These are phyloP conservation scores for Elmis aenea DNA, from an alignment of 2,888 invertebrate genomes.

Conservation along the genomic window DNA sequence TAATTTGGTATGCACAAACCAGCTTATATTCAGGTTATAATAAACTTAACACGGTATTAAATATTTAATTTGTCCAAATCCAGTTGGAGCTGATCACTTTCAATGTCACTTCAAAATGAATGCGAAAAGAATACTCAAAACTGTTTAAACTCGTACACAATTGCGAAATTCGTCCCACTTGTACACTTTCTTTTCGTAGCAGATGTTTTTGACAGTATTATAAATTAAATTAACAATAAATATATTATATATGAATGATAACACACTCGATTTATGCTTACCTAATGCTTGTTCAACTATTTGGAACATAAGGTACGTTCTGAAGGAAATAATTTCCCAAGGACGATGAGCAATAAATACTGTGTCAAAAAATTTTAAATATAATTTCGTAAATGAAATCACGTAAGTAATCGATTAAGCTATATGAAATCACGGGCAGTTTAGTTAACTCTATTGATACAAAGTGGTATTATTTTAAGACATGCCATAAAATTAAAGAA, in stretches of 20 bases:
- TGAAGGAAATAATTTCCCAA: constrained; percentile 18
- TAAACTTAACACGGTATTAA: too few species aligned
- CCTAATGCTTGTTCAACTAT: constrained; percentile 1
- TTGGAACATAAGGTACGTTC: constrained; percentile 11
- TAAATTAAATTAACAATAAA: constrained; percentile 14
- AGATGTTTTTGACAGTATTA: constrained; percentile 27
- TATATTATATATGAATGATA: constrained; percentile 20
- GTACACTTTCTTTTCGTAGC: constrained; percentile 31
- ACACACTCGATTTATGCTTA: constrained; percentile 8
- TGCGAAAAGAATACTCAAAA: constrained; percentile 19
- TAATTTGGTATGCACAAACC: too few species aligned
- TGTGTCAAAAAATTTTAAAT: constrained; percentile 13
- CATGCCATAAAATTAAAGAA: constrained; percentile 20
- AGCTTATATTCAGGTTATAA: too few species aligned
- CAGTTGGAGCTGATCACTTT: constrained; percentile 32
- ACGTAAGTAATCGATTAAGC: background rate
- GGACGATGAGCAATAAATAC: constrained; percentile 15
- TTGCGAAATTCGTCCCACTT: constrained; percentile 40
- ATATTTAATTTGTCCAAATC: too few species aligned
- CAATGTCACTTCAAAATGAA: constrained; percentile 36
- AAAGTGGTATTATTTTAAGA: constrained; percentile 3
- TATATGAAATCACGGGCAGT: background rate
- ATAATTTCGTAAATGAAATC: constrained; percentile 17
- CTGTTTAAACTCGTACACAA: constrained; percentile 30
- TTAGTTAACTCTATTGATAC: background rate